A percentile compares a stretch with the other conserved stretches of the same genome.
phyloP scores from a whole-genome alignment of 2,888 invertebrate genomes.

The Furcula furcula region DNA sequence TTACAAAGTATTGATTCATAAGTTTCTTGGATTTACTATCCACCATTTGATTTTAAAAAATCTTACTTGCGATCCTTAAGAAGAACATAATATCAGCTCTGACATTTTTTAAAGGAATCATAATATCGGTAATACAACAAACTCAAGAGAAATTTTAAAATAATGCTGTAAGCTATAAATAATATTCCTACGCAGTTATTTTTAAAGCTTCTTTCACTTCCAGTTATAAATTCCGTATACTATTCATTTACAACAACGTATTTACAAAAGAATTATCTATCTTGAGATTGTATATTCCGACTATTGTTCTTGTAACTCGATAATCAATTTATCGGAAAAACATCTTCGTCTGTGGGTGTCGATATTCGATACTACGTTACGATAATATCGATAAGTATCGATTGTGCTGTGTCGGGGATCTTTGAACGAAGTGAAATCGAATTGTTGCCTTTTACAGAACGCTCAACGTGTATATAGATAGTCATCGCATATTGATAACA shows the following conservation, averaged over 20 bases:
- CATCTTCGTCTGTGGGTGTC: conserved; percentile 49
- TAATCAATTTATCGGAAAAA: conserved; percentile 67
- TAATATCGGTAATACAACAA: too few relatives aligned
- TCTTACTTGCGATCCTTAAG: too few relatives aligned
- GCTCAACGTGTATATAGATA: not conserved
- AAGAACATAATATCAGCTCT: too few relatives aligned
- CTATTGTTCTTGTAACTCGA: conserved; percentile 71
- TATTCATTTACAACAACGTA: conserved; percentile 8
- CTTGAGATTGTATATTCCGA: conserved; percentile 43
- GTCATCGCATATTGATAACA: not conserved
- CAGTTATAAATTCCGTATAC: conserved; percentile 7
- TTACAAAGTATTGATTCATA: too few relatives aligned
- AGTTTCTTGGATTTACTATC: too few relatives aligned
- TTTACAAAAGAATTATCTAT: conserved; percentile 14
- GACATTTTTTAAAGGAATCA: too few relatives aligned
- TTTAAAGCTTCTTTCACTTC: too few relatives aligned
- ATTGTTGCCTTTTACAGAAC: conserved; percentile 6
- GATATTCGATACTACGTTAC: conserved; percentile 36
- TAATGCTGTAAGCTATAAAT: too few relatives aligned
- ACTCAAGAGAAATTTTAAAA: too few relatives aligned
- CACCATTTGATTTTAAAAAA: too few relatives aligned
- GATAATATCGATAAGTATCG: conserved; percentile 30
- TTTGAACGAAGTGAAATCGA: conserved; percentile 24
- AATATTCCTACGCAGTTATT: too few relatives aligned
- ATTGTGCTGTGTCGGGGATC: conserved; percentile 26